Conservation (phyloP, 2,797 vertebrate genomes). For the Spinibarbus caldwelli region DNA sequence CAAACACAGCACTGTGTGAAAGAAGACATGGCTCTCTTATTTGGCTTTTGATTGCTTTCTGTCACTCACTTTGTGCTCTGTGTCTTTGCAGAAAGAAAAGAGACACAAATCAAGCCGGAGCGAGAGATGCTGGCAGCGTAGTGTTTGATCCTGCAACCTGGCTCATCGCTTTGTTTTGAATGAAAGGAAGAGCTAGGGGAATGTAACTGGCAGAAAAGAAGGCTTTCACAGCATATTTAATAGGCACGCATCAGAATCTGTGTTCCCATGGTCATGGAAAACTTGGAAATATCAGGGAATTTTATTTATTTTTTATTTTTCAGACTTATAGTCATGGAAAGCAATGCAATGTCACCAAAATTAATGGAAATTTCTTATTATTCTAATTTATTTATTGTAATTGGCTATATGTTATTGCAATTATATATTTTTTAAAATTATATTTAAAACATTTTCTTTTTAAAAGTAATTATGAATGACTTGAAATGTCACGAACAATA, state of each 20-base stretch:
- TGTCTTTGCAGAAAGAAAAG: constrained; percentile 68
- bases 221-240: not conserved
- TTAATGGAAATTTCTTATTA: not conserved
- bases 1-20: constrained; percentile 14
- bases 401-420: not conserved
- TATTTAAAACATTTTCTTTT: too few relatives aligned
- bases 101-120: constrained; percentile 61
- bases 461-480: too few relatives aligned
- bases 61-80: constrained; percentile 32
- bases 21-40: not conserved
- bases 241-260: not conserved
- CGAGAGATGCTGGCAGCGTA: constrained; percentile 74
- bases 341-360: not conserved
- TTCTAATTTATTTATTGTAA: not conserved
- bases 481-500: not conserved
- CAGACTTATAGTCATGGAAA: not conserved
- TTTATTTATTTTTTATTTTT: not conserved
- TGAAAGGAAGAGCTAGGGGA: not conserved
- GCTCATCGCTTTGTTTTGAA: constrained; percentile 24
- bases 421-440: not conserved
- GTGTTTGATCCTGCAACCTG: constrained; percentile 37
- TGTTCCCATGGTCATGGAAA: not conserved
- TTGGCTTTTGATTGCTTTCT: constrained; percentile 26
- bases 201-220: constrained; percentile 5
- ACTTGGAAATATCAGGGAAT: not conserved